Base-by-base conservation (phyloP, 53 echinoderm and acorn worm genomes). In the Luidia sarsii region DNA sequence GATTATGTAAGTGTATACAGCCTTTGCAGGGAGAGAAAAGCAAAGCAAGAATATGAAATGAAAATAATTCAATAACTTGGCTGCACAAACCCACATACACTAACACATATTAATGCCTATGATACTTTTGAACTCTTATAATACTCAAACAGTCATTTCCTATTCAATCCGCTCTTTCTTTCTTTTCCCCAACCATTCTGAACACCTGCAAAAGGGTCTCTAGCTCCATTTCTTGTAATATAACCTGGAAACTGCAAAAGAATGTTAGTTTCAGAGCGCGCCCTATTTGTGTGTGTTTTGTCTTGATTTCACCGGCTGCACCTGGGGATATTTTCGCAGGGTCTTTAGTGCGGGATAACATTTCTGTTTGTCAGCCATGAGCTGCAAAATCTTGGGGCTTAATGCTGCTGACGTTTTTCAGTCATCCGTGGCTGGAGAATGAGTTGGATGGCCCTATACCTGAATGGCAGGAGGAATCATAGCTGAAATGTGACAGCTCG, bases 351-450 rank as follows among this genome's bases (percentile, higher is more conserved):
- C 31, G 19, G 77, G 62, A 77, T 77, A 77, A 77, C 61, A 61
- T 77, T 77, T 77, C 77, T 77, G 77, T 60, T 77, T 77, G 59
- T 36, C 77, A 18, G 60, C 77, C 77, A 46, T 31, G 48, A 61
- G 77, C 45, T 77, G 61, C 35, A 36, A 34, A 3, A 35, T 19
- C 34, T 35, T 39, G 18, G 35, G 30, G 41, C 11, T 41, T 41
- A 41, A 41, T 41, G 11, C 41, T 41, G 61, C 35, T 65, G 22
- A 35, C 34, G 65, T 22, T 65, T 34, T 65, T 2, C n/a, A n/a
- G n/a, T n/a, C n/a, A 23, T 38, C 5, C 19, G 34, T 35, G 21
- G 15, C 35, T 33, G 11, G 11, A 41, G 41, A 41, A 41, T 41
- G 41, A 41, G n/a, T 72, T 54, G 33, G 72, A 55, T 16, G 55